Base-by-base conservation (phyloP, 2,797 vertebrate genomes). In the Lepilemur septentrionalis region DNA sequence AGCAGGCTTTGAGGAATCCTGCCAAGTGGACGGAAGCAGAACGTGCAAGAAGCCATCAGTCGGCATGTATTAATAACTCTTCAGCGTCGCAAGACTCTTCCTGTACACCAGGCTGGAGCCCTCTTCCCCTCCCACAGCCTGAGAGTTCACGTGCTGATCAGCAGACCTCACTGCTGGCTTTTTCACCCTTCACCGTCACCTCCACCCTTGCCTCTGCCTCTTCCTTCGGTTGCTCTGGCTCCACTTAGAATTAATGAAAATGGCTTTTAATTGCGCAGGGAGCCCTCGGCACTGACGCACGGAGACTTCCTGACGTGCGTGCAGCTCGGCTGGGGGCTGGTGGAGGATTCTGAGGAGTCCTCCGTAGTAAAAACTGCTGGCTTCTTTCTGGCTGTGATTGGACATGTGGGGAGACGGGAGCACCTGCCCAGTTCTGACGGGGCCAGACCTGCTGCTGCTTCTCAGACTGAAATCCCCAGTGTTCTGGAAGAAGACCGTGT, bases 61-160 rank as follows among this genome's bases (percentile, higher is more conserved):
- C 35, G 43, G 43, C 59, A 2, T 87, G 92, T 89, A 10, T 25
- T 57, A 57, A 57, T 25, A 38, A 63, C 75, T 91, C 65, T 83
- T 4, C 69, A 75, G n/a, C 5, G 2, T 32, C 75, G 1, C 10
- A 8, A 78, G 86, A 65, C 30, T 67, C 55, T 85, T 18, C 43
- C 25, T 78, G 9, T 75, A 35, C 43, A 20, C 75, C 11, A 59
- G 57, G 57, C 57, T 59, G 57, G 57, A 28, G 25, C 57, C 57
- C 57, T 59, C 57, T 28, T 25, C 23, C 57, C 25, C 25, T 59
- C 23, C 57, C 57, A 25, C 15, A 65, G 70, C 84, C 75, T 38
- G 59, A 8, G 84, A 80, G 80, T 75, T 78, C 78, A 35, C 18
- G 17, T 75, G 85, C 57, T 81, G 50, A 93, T 94, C 23, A 93